Base-by-base conservation (phyloP, 2,113 vertebrate genomes). In the Malaclemys terrapin region DNA sequence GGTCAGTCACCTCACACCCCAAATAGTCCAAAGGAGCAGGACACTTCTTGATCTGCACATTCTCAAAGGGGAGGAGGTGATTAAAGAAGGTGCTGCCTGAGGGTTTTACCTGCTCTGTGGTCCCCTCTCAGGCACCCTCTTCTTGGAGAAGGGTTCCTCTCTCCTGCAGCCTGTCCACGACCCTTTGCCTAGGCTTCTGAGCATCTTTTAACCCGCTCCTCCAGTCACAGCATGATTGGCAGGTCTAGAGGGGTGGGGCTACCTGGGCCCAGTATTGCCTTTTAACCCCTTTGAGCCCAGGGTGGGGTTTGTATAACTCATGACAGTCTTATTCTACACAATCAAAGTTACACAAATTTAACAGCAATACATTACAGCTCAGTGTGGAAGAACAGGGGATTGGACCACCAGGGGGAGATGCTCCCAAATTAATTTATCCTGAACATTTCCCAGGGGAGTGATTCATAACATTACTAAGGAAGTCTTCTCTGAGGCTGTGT, bases 381-480 rank as follows among this genome's bases (percentile, higher is more conserved):
- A 50, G 69, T 11, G 16, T 47, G 76, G 54, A 56, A 78, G 59
- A 84, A 17, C 10, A 72, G 52, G 9, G n/a, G 69, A 56, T 84
- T 42, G 83, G 72, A 85, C 78, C 50, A 49, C 5, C 54, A 84
- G 42, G 56, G 80, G 19, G 93, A 92, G 25, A 56, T 88, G 19
- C 25, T 19, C 78, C 52, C 47, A 88, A 81, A 87, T 1, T 62
- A 56, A 53, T 57, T 42, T 45, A 1, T 62, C 22, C 82, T 88
- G 47, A 50, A 90, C 79, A 42, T 49, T 8, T 47, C 17, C 54
- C 53, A 1, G 5, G 59, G 25, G 52, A 83, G 38, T 19, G 24
- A 38, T 65, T 94, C 52, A 92, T 38, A 31, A 16, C 5, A 10
- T 5, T 29, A 25, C 0, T 0, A 27, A 62, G 54, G 11, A 12